A percentile compares a stretch with the other conserved stretches of the same genome.
Evolutionary conservation across 2,888 invertebrate species (phyloP).

Genomic region (Neoscelio sp.): DNA sequence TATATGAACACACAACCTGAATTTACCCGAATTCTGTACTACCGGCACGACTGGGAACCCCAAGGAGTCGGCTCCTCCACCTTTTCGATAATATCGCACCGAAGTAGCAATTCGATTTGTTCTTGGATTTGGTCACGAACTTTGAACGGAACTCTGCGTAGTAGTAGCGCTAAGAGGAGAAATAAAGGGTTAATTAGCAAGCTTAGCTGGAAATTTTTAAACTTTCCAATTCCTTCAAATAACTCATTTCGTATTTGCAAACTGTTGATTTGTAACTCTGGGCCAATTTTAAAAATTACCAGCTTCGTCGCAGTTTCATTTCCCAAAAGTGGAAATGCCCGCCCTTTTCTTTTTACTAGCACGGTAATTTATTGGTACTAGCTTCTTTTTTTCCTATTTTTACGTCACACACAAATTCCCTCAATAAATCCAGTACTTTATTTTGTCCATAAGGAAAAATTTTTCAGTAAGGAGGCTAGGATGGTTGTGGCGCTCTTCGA

Average conservation of each 20-base stretch:
- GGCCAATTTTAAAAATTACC: conserved; percentile 66
- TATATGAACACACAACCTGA: no score
- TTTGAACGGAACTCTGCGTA: conserved; percentile 45
- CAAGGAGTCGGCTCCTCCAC: no score
- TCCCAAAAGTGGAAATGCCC: conserved; percentile 61
- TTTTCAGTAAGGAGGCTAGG: no score
- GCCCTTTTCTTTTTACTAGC: conserved; percentile 30
- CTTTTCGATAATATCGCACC: conserved; percentile 10
- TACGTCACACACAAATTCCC: conserved; percentile 68
- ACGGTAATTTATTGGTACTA: conserved; percentile 63
- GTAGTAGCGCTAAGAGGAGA: conserved; percentile 56
- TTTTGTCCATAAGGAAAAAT: conserved; percentile 68
- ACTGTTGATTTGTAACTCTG: conserved; percentile 27
- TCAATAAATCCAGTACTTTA: conserved; percentile 60
- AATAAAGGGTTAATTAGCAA: conserved; percentile 69
- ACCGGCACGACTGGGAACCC: no score
- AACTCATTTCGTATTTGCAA: not conserved
- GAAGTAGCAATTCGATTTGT: conserved; percentile 66
- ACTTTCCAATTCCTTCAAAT: conserved; percentile 68
- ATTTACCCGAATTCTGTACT: no score
- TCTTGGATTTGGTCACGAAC: conserved; percentile 64
- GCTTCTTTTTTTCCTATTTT: conserved; percentile 22
- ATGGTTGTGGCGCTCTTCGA: no score
- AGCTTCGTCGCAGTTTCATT: conserved; percentile 63
- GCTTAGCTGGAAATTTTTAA: conserved; percentile 71